phyloP scores from a whole-genome alignment of 2,113 vertebrate species.

The Phalacrocorax brasilianus region DNA sequence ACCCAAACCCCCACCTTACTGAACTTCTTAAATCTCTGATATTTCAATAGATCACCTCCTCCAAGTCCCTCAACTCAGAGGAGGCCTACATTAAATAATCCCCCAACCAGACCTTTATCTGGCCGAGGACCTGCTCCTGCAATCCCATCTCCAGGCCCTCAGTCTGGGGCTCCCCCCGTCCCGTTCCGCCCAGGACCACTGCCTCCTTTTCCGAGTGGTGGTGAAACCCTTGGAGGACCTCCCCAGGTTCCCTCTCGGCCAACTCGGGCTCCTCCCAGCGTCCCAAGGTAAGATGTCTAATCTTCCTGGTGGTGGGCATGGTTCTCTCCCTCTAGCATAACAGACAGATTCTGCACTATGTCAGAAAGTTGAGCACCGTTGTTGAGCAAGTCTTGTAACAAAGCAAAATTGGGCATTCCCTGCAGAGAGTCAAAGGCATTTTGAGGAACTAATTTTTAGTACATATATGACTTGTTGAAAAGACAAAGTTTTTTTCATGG shows the following conservation, averaged over 20 bases:
- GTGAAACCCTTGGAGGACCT: constrained; percentile 65
- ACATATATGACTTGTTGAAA: neutral
- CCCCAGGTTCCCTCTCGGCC: constrained; percentile 74
- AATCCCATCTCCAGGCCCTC: constrained; percentile 71
- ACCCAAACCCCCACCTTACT: neutral
- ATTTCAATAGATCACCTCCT: constrained; percentile 82
- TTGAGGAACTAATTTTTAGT: neutral
- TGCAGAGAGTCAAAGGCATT: neutral
- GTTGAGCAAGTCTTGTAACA: neutral
- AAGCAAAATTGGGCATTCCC: neutral
- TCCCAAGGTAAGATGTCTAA: constrained; percentile 83
- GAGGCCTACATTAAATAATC: constrained; percentile 66
- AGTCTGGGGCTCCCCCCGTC: constrained; percentile 73
- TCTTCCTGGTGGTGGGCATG: neutral
- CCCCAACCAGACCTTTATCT: constrained; percentile 55
- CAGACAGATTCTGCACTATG: neutral
- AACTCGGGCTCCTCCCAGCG: constrained; percentile 75
- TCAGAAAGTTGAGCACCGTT: neutral
- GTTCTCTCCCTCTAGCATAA: constrained; percentile 53
- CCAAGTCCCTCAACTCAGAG: constrained; percentile 81
- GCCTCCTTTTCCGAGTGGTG: constrained; percentile 73
- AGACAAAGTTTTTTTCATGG: neutral
- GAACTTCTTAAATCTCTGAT: neutral
- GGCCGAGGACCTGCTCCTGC: constrained; percentile 78
- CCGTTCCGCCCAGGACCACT: constrained; percentile 71